Evolutionary conservation across 1,140 invertebrate species (phyloP).

Genomic region (Eupristina koningsbergeri): DNA sequence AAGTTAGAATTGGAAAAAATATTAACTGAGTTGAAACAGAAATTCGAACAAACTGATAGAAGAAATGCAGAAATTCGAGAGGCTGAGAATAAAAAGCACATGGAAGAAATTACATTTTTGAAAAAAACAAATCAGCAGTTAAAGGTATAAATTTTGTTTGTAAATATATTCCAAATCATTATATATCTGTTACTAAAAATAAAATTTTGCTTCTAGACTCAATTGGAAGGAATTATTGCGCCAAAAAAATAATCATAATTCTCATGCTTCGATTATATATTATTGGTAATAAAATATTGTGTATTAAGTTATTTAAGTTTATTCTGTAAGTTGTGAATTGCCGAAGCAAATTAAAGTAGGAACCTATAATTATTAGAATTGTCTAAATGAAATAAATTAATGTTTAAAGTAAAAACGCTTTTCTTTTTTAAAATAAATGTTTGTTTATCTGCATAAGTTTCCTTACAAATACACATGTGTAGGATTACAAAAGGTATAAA

Average conservation of each 20-base stretch:
- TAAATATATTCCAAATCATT: slow-evolving; percentile 10
- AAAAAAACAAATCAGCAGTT: slow-evolving; percentile 95
- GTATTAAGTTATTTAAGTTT: too few relatives aligned
- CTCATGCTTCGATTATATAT: neutral
- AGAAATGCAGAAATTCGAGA: slow-evolving; percentile 86
- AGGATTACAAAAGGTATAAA: slow-evolving; percentile 67
- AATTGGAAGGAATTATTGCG: slow-evolving; percentile 92
- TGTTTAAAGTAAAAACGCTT: slow-evolving; percentile 43
- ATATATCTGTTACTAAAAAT: neutral
- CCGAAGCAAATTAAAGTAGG: too few relatives aligned
- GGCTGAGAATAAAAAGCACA: slow-evolving; percentile 92
- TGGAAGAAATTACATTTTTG: slow-evolving; percentile 91
- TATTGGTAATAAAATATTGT: too few relatives aligned
- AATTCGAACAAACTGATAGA: slow-evolving; percentile 88
- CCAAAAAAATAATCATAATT: slow-evolving; percentile 84
- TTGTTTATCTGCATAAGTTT: slow-evolving; percentile 60
- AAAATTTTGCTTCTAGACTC: slow-evolving; percentile 76
- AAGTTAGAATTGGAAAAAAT: slow-evolving; percentile 84
- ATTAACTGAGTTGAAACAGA: slow-evolving; percentile 86
- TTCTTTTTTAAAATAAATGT: slow-evolving; percentile 58
- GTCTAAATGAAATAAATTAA: slow-evolving; percentile 31
- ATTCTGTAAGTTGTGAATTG: neutral
- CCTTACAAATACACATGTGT: slow-evolving; percentile 61
- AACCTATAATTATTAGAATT: neutral
- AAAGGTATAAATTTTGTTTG: slow-evolving; percentile 77